Evolutionary conservation across 2,797 vertebrate genomes (phyloP), one percentile per base, ranked within the genome.

Genomic region (Pelodytes ibericus): DNA sequence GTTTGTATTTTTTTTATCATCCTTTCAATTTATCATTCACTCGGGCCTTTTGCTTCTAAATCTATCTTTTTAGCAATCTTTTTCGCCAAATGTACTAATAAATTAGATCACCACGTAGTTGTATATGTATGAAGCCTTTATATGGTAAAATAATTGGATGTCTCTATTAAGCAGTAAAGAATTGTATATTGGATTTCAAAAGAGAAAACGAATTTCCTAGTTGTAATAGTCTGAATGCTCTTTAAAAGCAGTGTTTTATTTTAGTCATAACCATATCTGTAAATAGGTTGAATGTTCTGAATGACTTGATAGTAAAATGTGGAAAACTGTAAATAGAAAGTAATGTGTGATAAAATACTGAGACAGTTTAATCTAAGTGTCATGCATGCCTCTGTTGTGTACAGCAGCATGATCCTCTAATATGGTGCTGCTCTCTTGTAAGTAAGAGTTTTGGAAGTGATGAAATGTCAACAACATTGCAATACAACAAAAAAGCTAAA

Each of bases 181-280:
- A 39, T 18, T 60, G 15, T 60, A 59, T 60, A 71, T 60, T 71
- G 15, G 56, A 58, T 71, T 30, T 44, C 53, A 71, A 29, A 71
- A 22, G 18, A 44, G 25, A n/a, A 47, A 58, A 47, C 56, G 57
- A 71, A 67, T 51, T 67, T 51, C 44, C 64, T n/a, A 51, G 31
- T 27, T 29, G 8, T 67, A n/a, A n/a, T n/a, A 51, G 16, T 30
- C 25, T 53, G 41, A 51, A 26, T 67, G 64, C 13, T 71, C 26
- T 60, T 61, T 47, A 29, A 60, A 60, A n/a, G 25, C 10, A 22
- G 59, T 47, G 36, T 31, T 71, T 71, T 71, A 44, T 51, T 67
- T 31, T 41, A 71, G 30, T 24, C 30, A 69, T 36, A 36, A 27
- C 16, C 30, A 49, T 36, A 36, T 26, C 41, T 70, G 31, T 53